Conservation (phyloP, 2,888 invertebrate species). For the Cepaea hortensis region DNA sequence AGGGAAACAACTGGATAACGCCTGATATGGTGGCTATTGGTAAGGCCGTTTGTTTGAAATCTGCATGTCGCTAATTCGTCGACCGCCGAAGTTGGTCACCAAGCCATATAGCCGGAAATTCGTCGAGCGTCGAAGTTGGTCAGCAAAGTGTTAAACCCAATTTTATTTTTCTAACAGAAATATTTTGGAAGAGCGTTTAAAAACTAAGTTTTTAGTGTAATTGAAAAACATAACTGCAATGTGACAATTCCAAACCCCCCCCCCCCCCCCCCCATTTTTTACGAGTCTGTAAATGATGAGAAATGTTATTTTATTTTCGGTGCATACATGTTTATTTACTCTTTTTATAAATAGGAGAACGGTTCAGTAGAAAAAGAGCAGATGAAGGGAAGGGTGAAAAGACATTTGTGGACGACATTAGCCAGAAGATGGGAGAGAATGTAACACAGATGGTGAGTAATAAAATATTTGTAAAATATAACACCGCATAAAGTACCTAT, state of each 20-base stretch:
- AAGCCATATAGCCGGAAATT: too few species aligned
- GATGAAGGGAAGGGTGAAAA: neutral
- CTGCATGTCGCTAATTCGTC: too few species aligned
- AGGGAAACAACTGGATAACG: too few species aligned
- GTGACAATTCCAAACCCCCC: neutral
- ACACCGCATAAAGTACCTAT: too few species aligned
- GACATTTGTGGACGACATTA: slow-evolving; percentile 55
- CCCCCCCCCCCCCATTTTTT: neutral
- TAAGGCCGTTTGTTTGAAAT: too few species aligned
- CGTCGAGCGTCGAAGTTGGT: too few species aligned
- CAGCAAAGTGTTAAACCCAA: too few species aligned
- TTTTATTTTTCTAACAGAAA: too few species aligned
- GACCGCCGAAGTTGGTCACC: too few species aligned
- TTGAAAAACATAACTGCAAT: neutral
- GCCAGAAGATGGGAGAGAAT: slow-evolving; percentile 64
- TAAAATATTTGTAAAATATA: neutral
- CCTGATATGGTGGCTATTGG: too few species aligned
- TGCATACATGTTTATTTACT: neutral
- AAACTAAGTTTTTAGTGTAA: too few species aligned
- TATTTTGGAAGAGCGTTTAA: too few species aligned
- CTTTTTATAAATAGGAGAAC: neutral
- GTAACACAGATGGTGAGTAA: slow-evolving; percentile 66
- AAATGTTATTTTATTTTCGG: neutral
- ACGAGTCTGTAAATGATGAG: neutral
- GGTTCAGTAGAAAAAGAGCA: neutral